These are phyloP conservation scores for Aegotheles bennettii DNA, from an alignment of 2,113 vertebrate species.

Conservation along the genomic window DNA sequence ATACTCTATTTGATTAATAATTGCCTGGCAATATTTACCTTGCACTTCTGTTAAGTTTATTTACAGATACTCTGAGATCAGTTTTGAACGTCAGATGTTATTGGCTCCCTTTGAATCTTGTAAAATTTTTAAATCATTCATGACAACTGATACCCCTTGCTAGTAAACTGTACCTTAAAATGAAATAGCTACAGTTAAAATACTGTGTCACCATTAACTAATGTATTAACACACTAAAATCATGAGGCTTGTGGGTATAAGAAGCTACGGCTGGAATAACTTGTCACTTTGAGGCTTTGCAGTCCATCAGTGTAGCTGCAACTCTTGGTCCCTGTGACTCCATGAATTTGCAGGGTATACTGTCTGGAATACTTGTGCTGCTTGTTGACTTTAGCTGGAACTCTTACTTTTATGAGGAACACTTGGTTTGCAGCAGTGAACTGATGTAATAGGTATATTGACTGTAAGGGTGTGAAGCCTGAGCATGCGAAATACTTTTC, in stretches of 20 bases:
- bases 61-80: not conserved
- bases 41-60: not conserved
- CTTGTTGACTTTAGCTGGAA: not conserved
- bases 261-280: not conserved
- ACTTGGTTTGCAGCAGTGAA: not conserved
- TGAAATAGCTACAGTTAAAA: not conserved
- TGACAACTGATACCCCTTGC: not conserved
- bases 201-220: not conserved
- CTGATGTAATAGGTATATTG: not conserved
- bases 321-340: not conserved
- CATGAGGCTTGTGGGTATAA: not conserved
- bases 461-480: not conserved
- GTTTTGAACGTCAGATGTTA: not conserved
- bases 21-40: not conserved
- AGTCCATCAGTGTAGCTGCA: not conserved
- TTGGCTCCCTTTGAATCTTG: not conserved
- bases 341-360: not conserved
- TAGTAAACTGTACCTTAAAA: not conserved
- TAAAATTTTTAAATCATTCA: not conserved
- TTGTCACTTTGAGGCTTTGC: not conserved
- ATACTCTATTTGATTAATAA: accelerated
- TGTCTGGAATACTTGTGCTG: not conserved
- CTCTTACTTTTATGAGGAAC: not conserved
- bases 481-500: constrained; percentile 38
- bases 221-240: not conserved